Percentiles rank a stretch among this genome's conserved stretches.
Evolutionary conservation across 2,888 invertebrate species (phyloP).

Genomic region (Entomobrya multifasciata): DNA sequence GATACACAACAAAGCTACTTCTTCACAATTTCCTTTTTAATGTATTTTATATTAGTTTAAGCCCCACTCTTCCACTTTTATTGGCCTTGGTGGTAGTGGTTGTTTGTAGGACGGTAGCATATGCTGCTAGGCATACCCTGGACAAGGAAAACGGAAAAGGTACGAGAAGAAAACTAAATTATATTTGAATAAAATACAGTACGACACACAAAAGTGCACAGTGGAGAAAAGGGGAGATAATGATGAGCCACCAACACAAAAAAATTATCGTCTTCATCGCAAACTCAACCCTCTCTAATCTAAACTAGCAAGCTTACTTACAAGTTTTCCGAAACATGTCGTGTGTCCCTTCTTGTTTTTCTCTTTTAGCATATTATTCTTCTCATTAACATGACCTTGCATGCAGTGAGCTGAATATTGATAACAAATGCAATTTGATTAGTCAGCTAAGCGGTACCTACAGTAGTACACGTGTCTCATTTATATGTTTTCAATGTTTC

Average conservation of each 20-base stretch:
- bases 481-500: neutral
- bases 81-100: neutral
- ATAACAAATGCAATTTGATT: conserved; percentile 12
- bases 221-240: conserved; percentile 47
- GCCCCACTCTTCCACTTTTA: conserved; percentile 12
- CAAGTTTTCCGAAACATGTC: no score
- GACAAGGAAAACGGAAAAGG: neutral
- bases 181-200: neutral
- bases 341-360: neutral
- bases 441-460: neutral
- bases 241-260: conserved; percentile 40
- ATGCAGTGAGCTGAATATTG: neutral
- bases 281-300: conserved; percentile 32
- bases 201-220: neutral
- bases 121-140: conserved; percentile 3
- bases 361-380: conserved; percentile 15
- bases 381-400: conserved; percentile 42
- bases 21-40: conserved; percentile 68
- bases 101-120: neutral
- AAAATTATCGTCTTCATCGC: neutral
- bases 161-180: neutral
- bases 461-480: neutral
- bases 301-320: conserved; percentile 25
- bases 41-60: conserved; percentile 66
- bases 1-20: neutral